Evolutionary conservation across 2,797 vertebrate genomes (phyloP).

Genomic region (Pyrocephalus nanus): DNA sequence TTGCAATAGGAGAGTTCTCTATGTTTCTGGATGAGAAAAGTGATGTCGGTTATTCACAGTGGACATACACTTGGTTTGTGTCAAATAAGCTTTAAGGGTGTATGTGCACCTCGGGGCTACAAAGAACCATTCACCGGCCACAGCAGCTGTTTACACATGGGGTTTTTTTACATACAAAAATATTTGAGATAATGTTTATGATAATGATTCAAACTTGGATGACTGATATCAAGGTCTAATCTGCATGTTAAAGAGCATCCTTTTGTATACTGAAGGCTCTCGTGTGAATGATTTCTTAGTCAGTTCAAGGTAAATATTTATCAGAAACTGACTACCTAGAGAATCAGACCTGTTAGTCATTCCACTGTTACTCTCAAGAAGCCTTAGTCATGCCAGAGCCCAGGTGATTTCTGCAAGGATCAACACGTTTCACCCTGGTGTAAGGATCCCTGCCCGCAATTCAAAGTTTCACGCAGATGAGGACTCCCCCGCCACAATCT

Average conservation of each 20-base stretch:
- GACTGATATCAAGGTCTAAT: not conserved
- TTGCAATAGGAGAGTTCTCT: not conserved
- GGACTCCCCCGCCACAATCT: not conserved
- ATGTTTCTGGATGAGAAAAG: not conserved
- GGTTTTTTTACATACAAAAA: not conserved
- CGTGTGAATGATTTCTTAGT: not conserved
- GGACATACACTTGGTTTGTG: not conserved
- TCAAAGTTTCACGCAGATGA: conserved; percentile 18
- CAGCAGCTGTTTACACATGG: not conserved
- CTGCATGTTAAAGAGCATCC: not conserved
- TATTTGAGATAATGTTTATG: not conserved
- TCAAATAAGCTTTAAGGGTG: not conserved
- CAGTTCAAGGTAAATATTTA: conserved; percentile 32
- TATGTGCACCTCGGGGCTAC: not conserved
- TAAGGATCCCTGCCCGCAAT: not conserved
- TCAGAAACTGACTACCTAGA: not conserved
- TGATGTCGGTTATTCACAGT: not conserved
- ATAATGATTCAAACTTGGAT: not conserved
- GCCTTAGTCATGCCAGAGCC: conserved; percentile 46
- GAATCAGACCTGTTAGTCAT: not conserved
- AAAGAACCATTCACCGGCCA: not conserved
- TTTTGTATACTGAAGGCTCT: not conserved
- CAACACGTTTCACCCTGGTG: not conserved
- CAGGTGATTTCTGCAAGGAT: not conserved
- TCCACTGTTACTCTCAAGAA: not conserved